Evolutionary conservation across 2,888 invertebrate genomes (phyloP).

Genomic region (Drosophila maculinotata): DNA sequence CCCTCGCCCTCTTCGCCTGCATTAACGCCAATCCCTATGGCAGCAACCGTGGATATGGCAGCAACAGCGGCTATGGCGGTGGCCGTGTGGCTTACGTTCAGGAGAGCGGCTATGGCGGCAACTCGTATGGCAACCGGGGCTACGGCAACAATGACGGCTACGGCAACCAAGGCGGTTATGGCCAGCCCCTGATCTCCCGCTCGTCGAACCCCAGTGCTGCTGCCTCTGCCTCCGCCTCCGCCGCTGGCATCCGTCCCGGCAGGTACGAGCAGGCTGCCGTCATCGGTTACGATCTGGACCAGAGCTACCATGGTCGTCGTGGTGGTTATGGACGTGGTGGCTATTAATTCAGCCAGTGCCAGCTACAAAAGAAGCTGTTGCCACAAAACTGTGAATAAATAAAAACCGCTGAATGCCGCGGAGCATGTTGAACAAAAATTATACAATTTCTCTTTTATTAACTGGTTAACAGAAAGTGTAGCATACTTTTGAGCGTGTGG

Average conservation of each 20-base stretch:
- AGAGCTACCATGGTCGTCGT: conserved; percentile 27
- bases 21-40: conserved; percentile 54
- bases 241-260: conserved; percentile 47
- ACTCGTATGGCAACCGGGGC: not conserved
- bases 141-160: not conserved
- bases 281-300: conserved; percentile 48
- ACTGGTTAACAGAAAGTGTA: conserved; percentile 11
- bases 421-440: conserved; percentile 66
- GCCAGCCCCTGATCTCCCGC: conserved; percentile 31
- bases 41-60: conserved; percentile 29
- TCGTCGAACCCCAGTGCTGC: conserved; percentile 47
- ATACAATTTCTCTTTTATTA: conserved; percentile 11
- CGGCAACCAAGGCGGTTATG: conserved; percentile 9
- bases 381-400: conserved; percentile 37
- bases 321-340: conserved; percentile 33
- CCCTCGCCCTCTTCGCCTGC: conserved; percentile 61
- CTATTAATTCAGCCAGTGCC: conserved; percentile 50
- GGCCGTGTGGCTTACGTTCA: conserved; percentile 46
- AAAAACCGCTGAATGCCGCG: conserved; percentile 43
- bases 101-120: conserved; percentile 14
- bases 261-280: conserved; percentile 47
- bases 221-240: conserved; percentile 66
- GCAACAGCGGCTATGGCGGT: conserved; percentile 17
- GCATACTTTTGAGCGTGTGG: conserved; percentile 61
- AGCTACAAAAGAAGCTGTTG: conserved; percentile 20